A percentile compares a stretch with the other conserved stretches of the same genome.
Conservation (phyloP, 2,888 invertebrate species). For the Tyria jacobaeae region DNA sequence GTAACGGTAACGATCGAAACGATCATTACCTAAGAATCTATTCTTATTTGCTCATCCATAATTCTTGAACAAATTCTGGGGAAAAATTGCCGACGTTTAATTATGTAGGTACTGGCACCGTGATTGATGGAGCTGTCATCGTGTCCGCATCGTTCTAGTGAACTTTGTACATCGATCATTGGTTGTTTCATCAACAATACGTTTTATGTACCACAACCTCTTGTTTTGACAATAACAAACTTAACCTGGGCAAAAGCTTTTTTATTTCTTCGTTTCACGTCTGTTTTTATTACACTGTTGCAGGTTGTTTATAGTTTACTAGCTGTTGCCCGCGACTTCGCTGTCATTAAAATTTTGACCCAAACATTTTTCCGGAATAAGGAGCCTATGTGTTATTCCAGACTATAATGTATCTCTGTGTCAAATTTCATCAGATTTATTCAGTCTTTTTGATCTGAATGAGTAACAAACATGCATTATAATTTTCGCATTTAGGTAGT, state of each 20-base stretch:
- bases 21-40: slow-evolving; percentile 1
- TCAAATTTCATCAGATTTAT: too few species aligned
- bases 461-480: too few species aligned
- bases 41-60: slow-evolving; percentile 37
- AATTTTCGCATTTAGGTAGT: too few species aligned
- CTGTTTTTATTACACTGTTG: neutral
- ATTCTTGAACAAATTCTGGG: slow-evolving; percentile 43
- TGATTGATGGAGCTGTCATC: slow-evolving; percentile 51
- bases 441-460: too few species aligned
- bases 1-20: neutral
- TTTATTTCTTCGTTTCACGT: too few species aligned
- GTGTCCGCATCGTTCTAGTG: slow-evolving; percentile 40
- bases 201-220: slow-evolving; percentile 28
- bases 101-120: slow-evolving; percentile 41
- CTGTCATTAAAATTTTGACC: too few species aligned
- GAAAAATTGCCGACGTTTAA: slow-evolving; percentile 53
- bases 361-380: too few species aligned
- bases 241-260: slow-evolving; percentile 13
- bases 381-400: too few species aligned
- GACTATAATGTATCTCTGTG: too few species aligned
- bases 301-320: too few species aligned
- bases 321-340: too few species aligned
- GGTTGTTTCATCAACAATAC: slow-evolving; percentile 42
- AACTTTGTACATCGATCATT: slow-evolving; percentile 53
- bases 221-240: slow-evolving; percentile 43